Evolutionary conservation across 1,140 invertebrate genomes (phyloP).

Genomic region (Rhizoglyphus robini): DNA sequence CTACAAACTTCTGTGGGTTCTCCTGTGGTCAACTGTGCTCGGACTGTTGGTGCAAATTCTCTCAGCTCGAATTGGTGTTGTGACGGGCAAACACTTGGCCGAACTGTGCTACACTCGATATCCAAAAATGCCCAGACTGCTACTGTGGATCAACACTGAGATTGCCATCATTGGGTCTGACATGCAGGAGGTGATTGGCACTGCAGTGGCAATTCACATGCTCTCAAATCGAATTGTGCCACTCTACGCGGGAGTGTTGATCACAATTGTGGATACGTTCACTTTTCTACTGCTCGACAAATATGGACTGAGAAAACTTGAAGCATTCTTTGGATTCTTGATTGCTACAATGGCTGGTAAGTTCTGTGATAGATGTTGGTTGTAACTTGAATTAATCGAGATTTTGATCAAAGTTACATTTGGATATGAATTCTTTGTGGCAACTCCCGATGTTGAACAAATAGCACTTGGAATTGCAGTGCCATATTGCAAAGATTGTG

Average conservation of each 20-base stretch:
- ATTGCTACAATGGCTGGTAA: conserved; percentile 61
- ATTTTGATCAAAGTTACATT: conserved; percentile 72
- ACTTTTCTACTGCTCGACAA: conserved; percentile 84
- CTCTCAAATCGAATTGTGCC: conserved; percentile 62
- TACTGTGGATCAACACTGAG: conserved; percentile 86
- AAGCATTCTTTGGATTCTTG: conserved; percentile 68
- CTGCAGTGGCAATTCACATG: conserved; percentile 76
- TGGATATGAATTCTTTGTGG: conserved; percentile 72
- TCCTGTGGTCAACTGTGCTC: conserved; percentile 70
- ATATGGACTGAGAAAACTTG: conserved; percentile 76
- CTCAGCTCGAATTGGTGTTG: conserved; percentile 64
- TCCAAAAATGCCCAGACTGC: conserved; percentile 54
- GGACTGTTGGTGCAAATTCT: conserved; percentile 74
- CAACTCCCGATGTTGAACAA: conserved; percentile 52
- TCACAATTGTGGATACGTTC: conserved; percentile 78
- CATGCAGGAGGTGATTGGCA: conserved; percentile 87
- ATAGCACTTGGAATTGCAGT: conserved; percentile 65
- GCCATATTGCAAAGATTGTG: conserved; percentile 62
- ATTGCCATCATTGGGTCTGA: conserved; percentile 85
- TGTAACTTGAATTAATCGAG: no score
- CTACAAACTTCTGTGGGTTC: conserved; percentile 78
- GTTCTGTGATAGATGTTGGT: no score
- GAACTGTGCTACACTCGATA: conserved; percentile 69
- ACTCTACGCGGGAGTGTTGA: conserved; percentile 67
- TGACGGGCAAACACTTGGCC: conserved; percentile 65